Conservation (phyloP, 2,113 vertebrate genomes). For the Alethe castanea region DNA sequence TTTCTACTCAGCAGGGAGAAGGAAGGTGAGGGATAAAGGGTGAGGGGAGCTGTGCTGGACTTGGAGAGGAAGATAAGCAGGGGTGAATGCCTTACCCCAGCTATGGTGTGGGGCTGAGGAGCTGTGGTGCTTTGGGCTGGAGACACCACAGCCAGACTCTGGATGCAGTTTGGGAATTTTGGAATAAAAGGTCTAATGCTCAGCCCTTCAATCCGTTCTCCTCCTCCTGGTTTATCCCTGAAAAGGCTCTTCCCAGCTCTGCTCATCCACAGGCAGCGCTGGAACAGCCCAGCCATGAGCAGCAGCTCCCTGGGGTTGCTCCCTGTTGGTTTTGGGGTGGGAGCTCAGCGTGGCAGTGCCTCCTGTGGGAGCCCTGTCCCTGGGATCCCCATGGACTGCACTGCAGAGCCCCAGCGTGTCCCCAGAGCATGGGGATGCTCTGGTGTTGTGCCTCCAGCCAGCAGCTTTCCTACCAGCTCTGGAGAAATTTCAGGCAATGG, state of each 20-base stretch:
- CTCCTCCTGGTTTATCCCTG: neutral
- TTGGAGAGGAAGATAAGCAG: neutral
- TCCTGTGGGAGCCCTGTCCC: rapidly evolving
- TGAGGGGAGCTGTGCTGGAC: neutral
- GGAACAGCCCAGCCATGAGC: rapidly evolving
- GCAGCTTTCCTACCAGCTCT: neutral
- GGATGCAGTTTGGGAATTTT: neutral
- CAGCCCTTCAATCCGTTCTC: neutral
- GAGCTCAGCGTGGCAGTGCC: rapidly evolving
- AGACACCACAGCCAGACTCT: rapidly evolving
- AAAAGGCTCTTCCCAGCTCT: neutral
- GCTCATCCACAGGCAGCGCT: neutral
- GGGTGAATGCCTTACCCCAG: neutral
- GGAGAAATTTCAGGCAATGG: neutral
- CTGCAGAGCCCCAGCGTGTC: rapidly evolving
- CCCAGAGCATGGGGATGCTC: rapidly evolving
- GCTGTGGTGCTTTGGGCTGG: neutral
- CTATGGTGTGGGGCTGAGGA: rapidly evolving
- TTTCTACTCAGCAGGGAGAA: neutral
- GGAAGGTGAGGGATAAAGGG: neutral
- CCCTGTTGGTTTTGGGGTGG: neutral
- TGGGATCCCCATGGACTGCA: rapidly evolving
- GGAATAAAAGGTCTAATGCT: neutral
- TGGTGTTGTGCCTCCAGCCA: neutral
- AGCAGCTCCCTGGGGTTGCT: neutral